phyloP scores from a whole-genome alignment of 2,797 vertebrate genomes.

The Staurois parvus region DNA sequence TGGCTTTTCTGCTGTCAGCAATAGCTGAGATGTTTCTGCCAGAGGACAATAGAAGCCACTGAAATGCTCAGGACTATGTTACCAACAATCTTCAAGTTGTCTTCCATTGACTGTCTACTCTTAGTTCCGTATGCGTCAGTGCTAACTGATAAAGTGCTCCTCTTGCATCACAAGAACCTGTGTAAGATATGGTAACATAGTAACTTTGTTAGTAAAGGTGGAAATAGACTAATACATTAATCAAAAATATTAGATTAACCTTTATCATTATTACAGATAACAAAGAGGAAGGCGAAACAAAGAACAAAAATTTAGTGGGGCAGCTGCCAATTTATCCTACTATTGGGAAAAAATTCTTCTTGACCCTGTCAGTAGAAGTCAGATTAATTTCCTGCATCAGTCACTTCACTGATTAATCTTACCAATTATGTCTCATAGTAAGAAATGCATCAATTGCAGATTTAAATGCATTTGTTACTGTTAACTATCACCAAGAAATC shows the following conservation, averaged over 20 bases:
- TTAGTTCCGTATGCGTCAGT: slow-evolving; percentile 9
- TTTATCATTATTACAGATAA: neutral
- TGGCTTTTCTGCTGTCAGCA: slow-evolving; percentile 39
- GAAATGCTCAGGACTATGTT: slow-evolving; percentile 51
- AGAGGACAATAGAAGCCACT: slow-evolving; percentile 50
- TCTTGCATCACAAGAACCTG: slow-evolving; percentile 43
- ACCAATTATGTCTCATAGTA: neutral
- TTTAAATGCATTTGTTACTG: neutral
- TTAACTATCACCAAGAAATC: too few relatives aligned
- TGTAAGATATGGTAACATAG: slow-evolving; percentile 22
- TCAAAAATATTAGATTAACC: too few relatives aligned
- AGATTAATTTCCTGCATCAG: neutral
- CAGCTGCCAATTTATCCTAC: neutral
- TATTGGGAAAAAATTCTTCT: neutral
- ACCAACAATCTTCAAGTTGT: slow-evolving; percentile 52
- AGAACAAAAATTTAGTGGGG: neutral
- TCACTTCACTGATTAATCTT: neutral
- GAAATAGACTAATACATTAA: neutral
- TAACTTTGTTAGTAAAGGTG: neutral
- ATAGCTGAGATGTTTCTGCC: slow-evolving; percentile 59
- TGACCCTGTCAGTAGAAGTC: neutral
- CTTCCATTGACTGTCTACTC: slow-evolving; percentile 58
- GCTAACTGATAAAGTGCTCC: slow-evolving; percentile 6
- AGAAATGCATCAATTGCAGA: neutral
- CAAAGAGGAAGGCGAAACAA: neutral